Conservation (phyloP, 92 coral and sea anemone species). For the Phymanthus crucifer region DNA sequence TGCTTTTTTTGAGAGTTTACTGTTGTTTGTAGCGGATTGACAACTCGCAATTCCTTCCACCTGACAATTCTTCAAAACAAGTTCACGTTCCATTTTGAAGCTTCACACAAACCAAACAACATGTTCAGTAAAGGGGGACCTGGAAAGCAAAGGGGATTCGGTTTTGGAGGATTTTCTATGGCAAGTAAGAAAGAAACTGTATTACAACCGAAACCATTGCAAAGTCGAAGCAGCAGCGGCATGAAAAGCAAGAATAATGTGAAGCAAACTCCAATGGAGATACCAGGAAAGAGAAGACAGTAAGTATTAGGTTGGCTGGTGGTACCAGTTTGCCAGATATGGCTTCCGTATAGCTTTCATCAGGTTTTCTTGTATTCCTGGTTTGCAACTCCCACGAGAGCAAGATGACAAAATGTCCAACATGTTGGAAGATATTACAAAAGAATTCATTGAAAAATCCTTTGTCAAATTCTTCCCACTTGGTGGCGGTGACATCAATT, state of each 20-base stretch:
- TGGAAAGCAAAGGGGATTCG: slow-evolving; percentile 93
- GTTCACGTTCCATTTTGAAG: background rate
- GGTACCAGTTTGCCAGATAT: no score
- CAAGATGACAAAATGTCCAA: background rate
- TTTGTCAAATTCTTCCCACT: no score
- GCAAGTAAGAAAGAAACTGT: slow-evolving; percentile 75
- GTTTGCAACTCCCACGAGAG: background rate
- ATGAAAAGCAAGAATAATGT: background rate
- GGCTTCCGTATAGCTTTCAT: no score
- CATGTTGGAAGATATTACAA: background rate
- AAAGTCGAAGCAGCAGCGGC: slow-evolving; percentile 8
- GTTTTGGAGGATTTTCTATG: slow-evolving; percentile 90
- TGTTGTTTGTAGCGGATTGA: background rate
- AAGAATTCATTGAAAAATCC: background rate
- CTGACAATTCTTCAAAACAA: background rate
- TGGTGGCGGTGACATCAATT: no score
- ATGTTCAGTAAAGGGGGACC: slow-evolving; percentile 92
- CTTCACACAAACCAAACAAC: background rate
- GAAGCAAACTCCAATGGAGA: slow-evolving; percentile 5
- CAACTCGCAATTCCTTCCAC: background rate
- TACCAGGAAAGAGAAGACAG: slow-evolving; percentile 58
- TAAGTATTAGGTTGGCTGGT: slow-evolving; percentile 14
- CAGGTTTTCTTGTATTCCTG: no score
- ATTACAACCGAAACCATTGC: background rate
- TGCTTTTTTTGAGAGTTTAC: no score